Percentiles rank a stretch among this genome's conserved stretches.
Evolutionary conservation across 2,113 vertebrate species (phyloP).

Genomic region (Antigone vipio): DNA sequence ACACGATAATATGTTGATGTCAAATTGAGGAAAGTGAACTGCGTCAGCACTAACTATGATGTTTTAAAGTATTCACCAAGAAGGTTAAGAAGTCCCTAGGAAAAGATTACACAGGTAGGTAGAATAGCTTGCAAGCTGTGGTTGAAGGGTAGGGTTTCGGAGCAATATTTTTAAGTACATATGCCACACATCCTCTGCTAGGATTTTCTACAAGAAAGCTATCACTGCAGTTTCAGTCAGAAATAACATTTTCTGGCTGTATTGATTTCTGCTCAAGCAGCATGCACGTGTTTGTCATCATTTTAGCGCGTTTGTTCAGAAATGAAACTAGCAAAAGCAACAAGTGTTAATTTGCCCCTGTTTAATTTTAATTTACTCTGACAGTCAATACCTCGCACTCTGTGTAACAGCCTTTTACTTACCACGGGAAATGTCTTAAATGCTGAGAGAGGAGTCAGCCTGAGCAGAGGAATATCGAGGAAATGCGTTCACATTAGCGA

Average conservation of each 20-base stretch:
- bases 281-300: background rate
- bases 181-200: background rate
- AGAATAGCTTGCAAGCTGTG: background rate
- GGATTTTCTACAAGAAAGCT: background rate
- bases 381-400: background rate
- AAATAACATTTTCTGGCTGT: background rate
- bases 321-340: slow-evolving; percentile 8
- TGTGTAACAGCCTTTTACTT: background rate
- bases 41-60: background rate
- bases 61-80: background rate
- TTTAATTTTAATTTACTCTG: slow-evolving; percentile 33
- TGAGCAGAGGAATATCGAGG: background rate
- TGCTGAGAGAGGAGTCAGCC: background rate
- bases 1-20: background rate
- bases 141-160: background rate
- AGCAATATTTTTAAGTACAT: background rate
- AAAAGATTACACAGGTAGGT: background rate
- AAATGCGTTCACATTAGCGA: background rate
- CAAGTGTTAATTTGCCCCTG: background rate
- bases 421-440: background rate
- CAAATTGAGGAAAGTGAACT: background rate
- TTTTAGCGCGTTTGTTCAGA: background rate
- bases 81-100: background rate
- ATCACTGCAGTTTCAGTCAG: background rate
- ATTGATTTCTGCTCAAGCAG: slow-evolving; percentile 25